Conservation (phyloP, 2,797 vertebrate genomes). For the Peromyscus aztecus region DNA sequence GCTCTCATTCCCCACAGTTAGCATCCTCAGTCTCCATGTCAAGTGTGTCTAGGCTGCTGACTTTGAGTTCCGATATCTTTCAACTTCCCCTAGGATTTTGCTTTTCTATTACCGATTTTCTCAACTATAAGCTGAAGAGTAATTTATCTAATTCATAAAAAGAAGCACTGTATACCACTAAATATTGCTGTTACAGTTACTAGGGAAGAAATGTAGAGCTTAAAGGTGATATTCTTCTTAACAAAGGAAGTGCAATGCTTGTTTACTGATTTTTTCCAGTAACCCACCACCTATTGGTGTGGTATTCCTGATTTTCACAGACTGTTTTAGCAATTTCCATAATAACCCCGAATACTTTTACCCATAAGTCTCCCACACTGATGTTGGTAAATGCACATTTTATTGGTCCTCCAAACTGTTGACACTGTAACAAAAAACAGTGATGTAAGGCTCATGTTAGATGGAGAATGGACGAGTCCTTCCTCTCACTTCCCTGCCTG, state of each 20-base stretch:
- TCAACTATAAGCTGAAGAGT: background rate
- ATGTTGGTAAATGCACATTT: background rate
- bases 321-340: background rate
- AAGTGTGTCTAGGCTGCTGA: background rate
- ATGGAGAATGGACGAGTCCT: background rate
- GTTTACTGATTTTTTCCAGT: background rate
- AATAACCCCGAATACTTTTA: constrained; percentile 49
- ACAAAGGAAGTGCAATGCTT: background rate
- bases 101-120: constrained; percentile 8
- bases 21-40: background rate
- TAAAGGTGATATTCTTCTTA: background rate
- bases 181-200: constrained; percentile 1
- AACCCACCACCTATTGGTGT: background rate
- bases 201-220: background rate
- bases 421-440: background rate
- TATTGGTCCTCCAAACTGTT: constrained; percentile 3
- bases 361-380: background rate
- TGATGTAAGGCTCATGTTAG: background rate
- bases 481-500: background rate
- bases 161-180: constrained; percentile 38
- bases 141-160: background rate
- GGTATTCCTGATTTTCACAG: background rate
- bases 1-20: background rate
- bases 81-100: background rate
- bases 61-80: background rate